Conservation (phyloP, 2,797 vertebrate species). For the Graptemys geographica region DNA sequence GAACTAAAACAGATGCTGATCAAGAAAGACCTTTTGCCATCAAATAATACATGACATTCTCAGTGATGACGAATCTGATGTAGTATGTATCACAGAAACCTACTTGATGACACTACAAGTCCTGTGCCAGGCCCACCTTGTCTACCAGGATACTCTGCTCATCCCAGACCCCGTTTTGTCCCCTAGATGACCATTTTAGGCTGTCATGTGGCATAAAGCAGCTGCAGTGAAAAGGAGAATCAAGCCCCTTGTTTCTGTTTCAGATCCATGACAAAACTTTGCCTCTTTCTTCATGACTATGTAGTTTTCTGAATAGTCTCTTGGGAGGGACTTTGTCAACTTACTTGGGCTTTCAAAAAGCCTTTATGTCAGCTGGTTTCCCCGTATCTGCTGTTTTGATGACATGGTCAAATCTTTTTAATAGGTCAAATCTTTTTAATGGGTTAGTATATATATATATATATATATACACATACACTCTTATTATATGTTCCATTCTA, state of each 20-base stretch:
- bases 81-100: neutral
- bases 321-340: neutral
- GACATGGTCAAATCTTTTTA: neutral
- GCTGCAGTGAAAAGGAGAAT: neutral
- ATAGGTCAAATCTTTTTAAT: neutral
- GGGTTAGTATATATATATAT: no score
- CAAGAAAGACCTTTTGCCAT: neutral
- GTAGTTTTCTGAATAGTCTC: neutral
- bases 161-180: fast-evolving
- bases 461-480: no score
- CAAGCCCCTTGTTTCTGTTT: neutral
- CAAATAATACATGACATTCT: fast-evolving
- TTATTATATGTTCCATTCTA: no score
- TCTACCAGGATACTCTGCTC: neutral
- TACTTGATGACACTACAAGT: neutral
- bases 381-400: neutral
- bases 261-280: neutral
- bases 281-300: neutral
- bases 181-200: neutral
- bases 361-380: neutral
- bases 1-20: neutral
- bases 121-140: neutral
- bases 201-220: neutral
- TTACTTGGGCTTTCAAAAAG: no score
- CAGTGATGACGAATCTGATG: neutral